phyloP scores from a whole-genome alignment of 2,113 vertebrate species.

The Oostethus manadensis region DNA sequence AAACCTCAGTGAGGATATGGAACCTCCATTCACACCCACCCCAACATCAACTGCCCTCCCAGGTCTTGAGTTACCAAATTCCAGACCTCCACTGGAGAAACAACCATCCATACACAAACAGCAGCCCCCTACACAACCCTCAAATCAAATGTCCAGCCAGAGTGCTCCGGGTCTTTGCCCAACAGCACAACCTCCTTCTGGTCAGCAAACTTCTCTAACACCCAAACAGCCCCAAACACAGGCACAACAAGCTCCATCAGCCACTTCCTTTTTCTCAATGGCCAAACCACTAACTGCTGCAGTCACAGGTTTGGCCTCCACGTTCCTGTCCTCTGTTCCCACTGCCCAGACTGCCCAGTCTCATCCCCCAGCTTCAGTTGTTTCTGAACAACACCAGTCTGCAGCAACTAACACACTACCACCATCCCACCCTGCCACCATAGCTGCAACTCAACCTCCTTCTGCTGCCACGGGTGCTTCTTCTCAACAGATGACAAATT shows the following conservation, averaged over 20 bases:
- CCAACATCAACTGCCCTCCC: conserved; percentile 56
- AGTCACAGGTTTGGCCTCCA: conserved; percentile 62
- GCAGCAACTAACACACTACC: conserved; percentile 28
- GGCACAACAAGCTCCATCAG: conserved; percentile 52
- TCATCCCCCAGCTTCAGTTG: conserved; percentile 45
- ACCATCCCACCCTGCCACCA: conserved; percentile 51
- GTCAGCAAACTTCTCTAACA: conserved; percentile 43
- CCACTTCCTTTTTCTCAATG: conserved; percentile 73
- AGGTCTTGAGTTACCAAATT: conserved; percentile 32
- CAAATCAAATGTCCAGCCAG: conserved; percentile 51
- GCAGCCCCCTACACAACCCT: conserved; percentile 44
- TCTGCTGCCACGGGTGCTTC: conserved; percentile 20
- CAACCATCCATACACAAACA: conserved; percentile 71
- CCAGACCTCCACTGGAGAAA: conserved; percentile 73
- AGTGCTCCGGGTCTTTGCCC: conserved; percentile 33
- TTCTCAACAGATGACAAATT: conserved; percentile 35
- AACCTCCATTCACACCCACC: conserved; percentile 69
- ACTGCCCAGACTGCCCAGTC: conserved; percentile 51
- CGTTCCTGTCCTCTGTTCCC: conserved; percentile 63
- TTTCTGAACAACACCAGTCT: conserved; percentile 42
- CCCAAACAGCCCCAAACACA: conserved; percentile 48
- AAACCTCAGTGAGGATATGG: conserved; percentile 67
- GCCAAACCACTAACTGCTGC: conserved; percentile 72
- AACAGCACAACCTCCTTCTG: conserved; percentile 31
- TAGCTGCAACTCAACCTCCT: conserved; percentile 41